Base-by-base conservation (phyloP, 1,140 invertebrate genomes). In the Drosophila leontia region DNA sequence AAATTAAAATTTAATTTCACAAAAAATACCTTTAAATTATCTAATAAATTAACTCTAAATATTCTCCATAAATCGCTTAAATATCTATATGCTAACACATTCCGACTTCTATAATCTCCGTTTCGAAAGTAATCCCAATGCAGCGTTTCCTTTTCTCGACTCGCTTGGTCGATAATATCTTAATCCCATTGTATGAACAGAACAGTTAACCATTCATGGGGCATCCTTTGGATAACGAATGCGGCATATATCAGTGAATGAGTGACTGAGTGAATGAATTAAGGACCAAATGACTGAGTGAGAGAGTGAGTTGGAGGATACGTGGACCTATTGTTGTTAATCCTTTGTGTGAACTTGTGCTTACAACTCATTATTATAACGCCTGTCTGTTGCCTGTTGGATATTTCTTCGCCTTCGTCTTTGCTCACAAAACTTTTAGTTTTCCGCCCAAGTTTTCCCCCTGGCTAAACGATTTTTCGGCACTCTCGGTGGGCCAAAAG, bases 341-440 rank as follows among this genome's bases (percentile, higher is more conserved):
- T 80, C 84, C 80, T 87, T 87, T 88, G 80, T 88, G 82, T 88
- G 75, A 88, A 84, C 77, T 87, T 83, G 72, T 55, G 84, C 84
- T 87, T 88, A 88, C 84, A 87, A 80, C 84, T 87, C 80, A 87
- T 87, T 87, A 87, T 87, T 83, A 80, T 75, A 77, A 71, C 68
- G 84, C 55, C 57, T 65, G 63, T 78, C 68, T 77, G 50, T 45
- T 57, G 47, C 42, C 47, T 63, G 53, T 48, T 71, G 61, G 39
- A 37, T 68, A 57, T 58, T 45, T 62, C 34, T 1, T 47, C 23
- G 26, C 44, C 35, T 41, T 23, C 7, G 9, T 35, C 37, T 35
- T 17, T 3, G 12, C 3, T 26, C 42, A 65, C 53, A 86, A 86
- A 83, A 82, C 71, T 87, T 83, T 80, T 53, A 61, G 56, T 77